Base-by-base conservation (phyloP, 1,140 invertebrate species). In the Gerris buenoi region DNA sequence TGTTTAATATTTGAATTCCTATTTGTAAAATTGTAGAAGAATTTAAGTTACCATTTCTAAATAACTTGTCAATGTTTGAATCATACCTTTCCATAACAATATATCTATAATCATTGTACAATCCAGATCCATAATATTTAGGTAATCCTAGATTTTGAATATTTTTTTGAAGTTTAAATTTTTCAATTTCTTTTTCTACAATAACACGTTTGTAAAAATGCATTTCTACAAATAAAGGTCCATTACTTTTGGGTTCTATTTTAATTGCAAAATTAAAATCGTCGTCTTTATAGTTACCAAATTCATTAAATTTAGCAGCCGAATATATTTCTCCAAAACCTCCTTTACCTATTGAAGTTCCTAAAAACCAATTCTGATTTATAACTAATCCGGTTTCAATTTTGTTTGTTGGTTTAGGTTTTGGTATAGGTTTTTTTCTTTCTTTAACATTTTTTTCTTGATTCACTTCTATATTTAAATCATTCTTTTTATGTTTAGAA, bases 271-370 rank as follows among this genome's bases (percentile, higher is more conserved):
- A 46, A 46, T 46, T 46, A 46, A 46, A 46, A 46, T 46, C 33
- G 33, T 46, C 33, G 33, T 46, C 33, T 46, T 46, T 46, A 46
- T 46, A 46, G 33, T 46, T 46, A 46, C 33, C 33, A 46, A 46
- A 46, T 46, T 46, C 33, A 46, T 46, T 46, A 46, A 46, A 46
- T 46, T 46, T 46, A 46, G 33, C 27, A 68, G 67, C 90, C 25
- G 86, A 82, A 76, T 95, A 95, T 73, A 95, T 93, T 77, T 94
- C 89, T 1, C 93, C 93, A 80, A 96, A 97, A 46, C 93, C 94
- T n/a, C 94, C 94, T 67, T 88, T 80, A 1, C 93, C 94, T 66
- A 97, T 90, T 0, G 91, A 90, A 26, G 84, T 81, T 0, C 91
- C 92, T 63, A 97, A 82, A 68, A 84, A 84, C 94, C 94, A 97